Evolutionary conservation across 30 jellyfish, hydroid and myxozoan species (phyloP), one percentile per base, ranked within the genome.

Genomic region (Euphysa ruthae): DNA sequence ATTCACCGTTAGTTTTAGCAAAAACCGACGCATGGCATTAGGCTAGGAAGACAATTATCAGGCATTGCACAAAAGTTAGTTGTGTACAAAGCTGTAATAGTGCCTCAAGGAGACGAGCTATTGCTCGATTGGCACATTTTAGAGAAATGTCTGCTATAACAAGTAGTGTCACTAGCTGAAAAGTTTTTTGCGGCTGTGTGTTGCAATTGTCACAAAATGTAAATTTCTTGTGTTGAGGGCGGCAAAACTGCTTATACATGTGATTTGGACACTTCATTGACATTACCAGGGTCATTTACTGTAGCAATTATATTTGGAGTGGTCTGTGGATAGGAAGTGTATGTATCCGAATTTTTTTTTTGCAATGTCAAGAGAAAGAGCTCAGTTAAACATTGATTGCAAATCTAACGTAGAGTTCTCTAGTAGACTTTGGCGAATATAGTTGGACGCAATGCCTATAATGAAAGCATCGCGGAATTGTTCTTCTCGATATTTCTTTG

Each of bases 121-220:
- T 26, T 63, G 29, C 29, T 7, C 25, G 88, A 62, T 20, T 38
- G 46, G 44, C 84, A 74, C 14, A 63, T 76, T n/a, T 66, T 76
- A 27, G 69, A 18, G 64, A 34, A 76, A 66, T 76, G 80, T 19
- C 77, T 79, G 31, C 28, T 76, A 66, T 76, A 63, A 14, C 87
- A 77, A 4, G 70, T 66, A 15, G 76, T 26, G 50, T 77, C 84
- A 49, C 84, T 78, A 66, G 92, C 92, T 6, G 85, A 83, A 46
- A 73, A 62, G n/a, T 32, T 61, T 46, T 46, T 46, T 46, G 18
- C 23, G 60, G 4, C 23, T 46, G 52, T 38, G 52, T 8, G 52
- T 8, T 38, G n/a, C n/a, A n/a, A 38, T 38, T 38, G 12, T n/a
- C 52, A n/a, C 52, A 46, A 46, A n/a, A 2, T n/a, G 23, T 10